phyloP scores from a whole-genome alignment of 2,888 invertebrate genomes.

The Onthophagus sagittarius region DNA sequence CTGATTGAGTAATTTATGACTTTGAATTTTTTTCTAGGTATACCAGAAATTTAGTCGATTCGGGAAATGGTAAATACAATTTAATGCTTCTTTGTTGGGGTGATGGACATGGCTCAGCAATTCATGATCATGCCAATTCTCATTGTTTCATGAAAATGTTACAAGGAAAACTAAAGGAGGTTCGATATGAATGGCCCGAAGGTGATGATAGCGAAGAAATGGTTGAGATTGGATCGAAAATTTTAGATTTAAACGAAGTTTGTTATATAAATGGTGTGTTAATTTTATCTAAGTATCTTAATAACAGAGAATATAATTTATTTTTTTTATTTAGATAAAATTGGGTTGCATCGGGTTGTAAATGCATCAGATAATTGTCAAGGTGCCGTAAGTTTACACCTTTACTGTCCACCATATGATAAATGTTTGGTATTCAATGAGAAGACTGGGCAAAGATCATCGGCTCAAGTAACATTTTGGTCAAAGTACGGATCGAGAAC shows the following conservation, averaged over 20 bases:
- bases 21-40: slow-evolving; percentile 60
- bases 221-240: slow-evolving; percentile 57
- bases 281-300: background rate
- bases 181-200: slow-evolving; percentile 79
- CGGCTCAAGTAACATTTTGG: slow-evolving; percentile 83
- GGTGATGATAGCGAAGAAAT: slow-evolving; percentile 40
- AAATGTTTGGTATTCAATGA: slow-evolving; percentile 89
- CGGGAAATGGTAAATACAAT: slow-evolving; percentile 96
- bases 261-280: slow-evolving; percentile 93
- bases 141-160: slow-evolving; percentile 98
- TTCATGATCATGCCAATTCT: slow-evolving; percentile 94
- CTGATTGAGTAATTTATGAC: too few relatives aligned
- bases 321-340: slow-evolving; percentile 64
- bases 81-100: slow-evolving; percentile 98
- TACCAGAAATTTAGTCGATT: slow-evolving; percentile 92
- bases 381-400: slow-evolving; percentile 85
- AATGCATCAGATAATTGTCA: slow-evolving; percentile 82
- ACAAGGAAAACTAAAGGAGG: slow-evolving; percentile 78
- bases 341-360: slow-evolving; percentile 94
- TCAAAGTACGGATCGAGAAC: slow-evolving; percentile 81
- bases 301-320: background rate
- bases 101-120: slow-evolving; percentile 88
- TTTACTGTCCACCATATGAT: slow-evolving; percentile 92
- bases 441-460: slow-evolving; percentile 73
- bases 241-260: slow-evolving; percentile 72